Evolutionary conservation across 2,113 vertebrate species (phyloP).

Genomic region (Nicator chloris): DNA sequence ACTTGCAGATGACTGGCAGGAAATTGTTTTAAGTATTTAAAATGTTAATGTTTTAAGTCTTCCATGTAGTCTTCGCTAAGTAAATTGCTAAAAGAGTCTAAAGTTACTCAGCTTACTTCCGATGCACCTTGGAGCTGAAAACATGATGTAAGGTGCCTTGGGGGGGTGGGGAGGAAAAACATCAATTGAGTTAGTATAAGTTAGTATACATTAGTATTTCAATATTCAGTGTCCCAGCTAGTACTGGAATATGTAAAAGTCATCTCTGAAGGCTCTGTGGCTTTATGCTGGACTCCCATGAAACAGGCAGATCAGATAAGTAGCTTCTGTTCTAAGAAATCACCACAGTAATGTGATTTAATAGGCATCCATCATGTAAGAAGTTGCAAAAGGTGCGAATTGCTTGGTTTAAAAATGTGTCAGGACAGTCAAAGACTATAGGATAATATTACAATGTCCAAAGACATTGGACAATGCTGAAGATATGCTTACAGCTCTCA

Average conservation of each 20-base stretch:
- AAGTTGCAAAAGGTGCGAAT: not conserved
- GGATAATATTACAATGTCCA: not conserved
- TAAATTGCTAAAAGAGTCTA: not conserved
- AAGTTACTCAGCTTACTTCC: not conserved
- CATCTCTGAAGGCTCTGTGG: not conserved
- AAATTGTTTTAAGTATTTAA: not conserved
- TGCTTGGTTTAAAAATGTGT: not conserved
- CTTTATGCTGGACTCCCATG: not conserved
- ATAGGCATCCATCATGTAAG: not conserved
- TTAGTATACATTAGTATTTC: not conserved
- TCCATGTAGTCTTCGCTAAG: not conserved
- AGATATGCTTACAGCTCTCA: accelerated
- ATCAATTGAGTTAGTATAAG: not conserved
- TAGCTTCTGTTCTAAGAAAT: not conserved
- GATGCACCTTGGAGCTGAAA: not conserved
- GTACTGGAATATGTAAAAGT: not conserved
- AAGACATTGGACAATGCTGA: not conserved
- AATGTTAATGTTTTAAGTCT: not conserved
- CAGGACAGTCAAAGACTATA: too few relatives aligned
- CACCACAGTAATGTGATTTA: not conserved
- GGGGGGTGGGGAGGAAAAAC: too few relatives aligned
- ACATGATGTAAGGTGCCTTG: not conserved
- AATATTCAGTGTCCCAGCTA: not conserved
- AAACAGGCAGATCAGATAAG: not conserved
- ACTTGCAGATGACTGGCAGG: not conserved